Percentiles rank a stretch among this genome's conserved stretches.
These are phyloP conservation scores for Drosophila dunni DNA, from an alignment of 1,140 invertebrate genomes.

Conservation along the genomic window DNA sequence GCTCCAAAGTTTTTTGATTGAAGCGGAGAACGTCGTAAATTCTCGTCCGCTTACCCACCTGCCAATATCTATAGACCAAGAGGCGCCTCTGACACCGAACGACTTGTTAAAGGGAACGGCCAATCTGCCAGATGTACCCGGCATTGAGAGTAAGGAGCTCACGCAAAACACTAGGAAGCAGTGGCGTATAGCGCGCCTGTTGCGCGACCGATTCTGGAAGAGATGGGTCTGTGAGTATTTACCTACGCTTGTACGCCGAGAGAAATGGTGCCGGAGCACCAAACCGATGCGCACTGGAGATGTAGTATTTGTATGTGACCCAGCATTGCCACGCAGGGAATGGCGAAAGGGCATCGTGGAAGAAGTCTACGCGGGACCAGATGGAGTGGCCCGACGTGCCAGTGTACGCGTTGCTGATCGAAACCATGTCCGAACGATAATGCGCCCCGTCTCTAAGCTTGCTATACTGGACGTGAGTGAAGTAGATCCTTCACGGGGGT, in stretches of 20 bases:
- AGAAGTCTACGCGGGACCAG: too few species aligned
- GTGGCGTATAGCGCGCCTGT: conserved; percentile 28
- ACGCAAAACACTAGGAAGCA: conserved; percentile 24
- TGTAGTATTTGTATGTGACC: conserved; percentile 31
- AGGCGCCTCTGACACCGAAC: conserved; percentile 17
- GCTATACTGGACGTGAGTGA: too few species aligned
- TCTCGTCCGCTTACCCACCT: conserved; percentile 17
- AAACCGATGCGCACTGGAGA: conserved; percentile 27
- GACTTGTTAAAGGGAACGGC: neutral
- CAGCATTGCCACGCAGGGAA: conserved; percentile 3
- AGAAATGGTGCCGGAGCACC: conserved; percentile 37
- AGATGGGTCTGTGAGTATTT: conserved; percentile 34
- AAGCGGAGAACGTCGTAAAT: conserved; percentile 14
- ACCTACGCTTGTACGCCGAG: conserved; percentile 28
- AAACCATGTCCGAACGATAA: too few species aligned
- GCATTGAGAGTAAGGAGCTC: neutral
- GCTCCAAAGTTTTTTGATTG: neutral
- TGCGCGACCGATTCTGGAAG: conserved; percentile 41
- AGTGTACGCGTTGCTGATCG: too few species aligned
- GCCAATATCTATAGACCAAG: conserved; percentile 28
- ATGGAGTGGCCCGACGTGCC: too few species aligned
- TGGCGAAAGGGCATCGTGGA: neutral
- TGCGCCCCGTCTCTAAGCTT: too few species aligned
- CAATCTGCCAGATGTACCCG: neutral
- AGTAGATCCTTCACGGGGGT: too few species aligned